Evolutionary conservation across 2,113 vertebrate species (phyloP).

Genomic region (Marmota monax): DNA sequence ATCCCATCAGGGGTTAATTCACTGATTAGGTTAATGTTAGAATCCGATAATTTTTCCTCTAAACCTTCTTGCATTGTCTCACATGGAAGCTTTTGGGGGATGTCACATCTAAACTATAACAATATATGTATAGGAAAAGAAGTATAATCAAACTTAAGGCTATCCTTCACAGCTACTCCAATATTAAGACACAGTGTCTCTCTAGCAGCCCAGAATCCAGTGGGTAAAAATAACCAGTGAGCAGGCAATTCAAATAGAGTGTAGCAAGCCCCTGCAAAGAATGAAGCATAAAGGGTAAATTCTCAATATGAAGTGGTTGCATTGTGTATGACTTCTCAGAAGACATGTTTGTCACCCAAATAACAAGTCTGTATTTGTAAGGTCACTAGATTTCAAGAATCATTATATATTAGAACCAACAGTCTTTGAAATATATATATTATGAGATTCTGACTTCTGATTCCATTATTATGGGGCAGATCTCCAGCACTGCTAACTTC

Average conservation of each 20-base stretch:
- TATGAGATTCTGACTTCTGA: background rate
- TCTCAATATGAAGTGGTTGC: background rate
- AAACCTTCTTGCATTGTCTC: no score
- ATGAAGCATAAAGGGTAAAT: background rate
- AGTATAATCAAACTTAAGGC: background rate
- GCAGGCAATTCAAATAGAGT: background rate
- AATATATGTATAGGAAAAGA: background rate
- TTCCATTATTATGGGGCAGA: background rate
- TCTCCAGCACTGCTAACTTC: background rate
- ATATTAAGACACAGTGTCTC: background rate
- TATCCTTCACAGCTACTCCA: background rate
- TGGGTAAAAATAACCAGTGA: background rate
- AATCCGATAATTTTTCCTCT: no score
- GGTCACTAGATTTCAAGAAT: background rate
- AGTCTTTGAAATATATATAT: background rate
- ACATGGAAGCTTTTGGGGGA: no score
- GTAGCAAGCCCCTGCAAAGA: background rate
- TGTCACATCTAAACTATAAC: no score
- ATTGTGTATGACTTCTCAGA: background rate
- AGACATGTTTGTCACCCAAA: background rate
- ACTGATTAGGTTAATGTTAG: no score
- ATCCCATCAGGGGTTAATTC: no score
- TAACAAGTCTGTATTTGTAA: background rate
- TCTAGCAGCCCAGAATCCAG: background rate
- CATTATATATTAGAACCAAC: background rate